Evolutionary conservation across 2,888 invertebrate genomes (phyloP), one percentile per base, ranked within the genome.

Genomic region (Carcina quercana): DNA sequence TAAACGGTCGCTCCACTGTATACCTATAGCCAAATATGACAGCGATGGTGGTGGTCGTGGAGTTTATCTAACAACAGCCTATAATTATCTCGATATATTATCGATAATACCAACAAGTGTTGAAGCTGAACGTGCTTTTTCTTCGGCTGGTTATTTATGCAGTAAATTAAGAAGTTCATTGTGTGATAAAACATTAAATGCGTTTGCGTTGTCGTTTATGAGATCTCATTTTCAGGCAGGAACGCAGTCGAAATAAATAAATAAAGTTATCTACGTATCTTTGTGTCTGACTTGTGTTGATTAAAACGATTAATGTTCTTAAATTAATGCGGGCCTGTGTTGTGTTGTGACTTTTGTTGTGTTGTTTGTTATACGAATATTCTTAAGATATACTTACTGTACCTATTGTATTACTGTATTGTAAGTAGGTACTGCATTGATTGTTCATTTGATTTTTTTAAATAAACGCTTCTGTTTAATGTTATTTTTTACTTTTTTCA

Each of bases 81-180:
- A 37, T 19, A 32, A 32, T 32, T 35, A 32, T 36, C 27, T n/a
- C n/a, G n/a, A n/a, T n/a, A n/a, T 32, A 5, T 25, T 34, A 12
- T 34, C 30, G 0, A 34, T 42, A 19, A 27, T 10, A n/a, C 40
- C 39, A 15, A 44, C 39, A 27, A 42, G 35, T 26, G 40, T 45
- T 33, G 42, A 43, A 32, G 32, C 40, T 15, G 38, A 45, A 33
- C 31, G 42, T 30, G 42, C 40, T 12, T 42, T 38, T 19, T 42
- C 38, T 32, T 36, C 40, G 13, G 40, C 39, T 24, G 39, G 38
- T 30, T 43, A 43, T 35, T 22, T 41, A 25, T 28, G 32, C 21
- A 34, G 22, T 30, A 35, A 41, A 30, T 34, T 43, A 25, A 40
- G 40, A 38, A 36, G 40, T 30, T 32, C 32, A 28, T 34, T 34